Percentiles rank a stretch among this genome's conserved stretches.
Conservation (phyloP, 2,888 invertebrate species). For the Tiliacea aurago region DNA sequence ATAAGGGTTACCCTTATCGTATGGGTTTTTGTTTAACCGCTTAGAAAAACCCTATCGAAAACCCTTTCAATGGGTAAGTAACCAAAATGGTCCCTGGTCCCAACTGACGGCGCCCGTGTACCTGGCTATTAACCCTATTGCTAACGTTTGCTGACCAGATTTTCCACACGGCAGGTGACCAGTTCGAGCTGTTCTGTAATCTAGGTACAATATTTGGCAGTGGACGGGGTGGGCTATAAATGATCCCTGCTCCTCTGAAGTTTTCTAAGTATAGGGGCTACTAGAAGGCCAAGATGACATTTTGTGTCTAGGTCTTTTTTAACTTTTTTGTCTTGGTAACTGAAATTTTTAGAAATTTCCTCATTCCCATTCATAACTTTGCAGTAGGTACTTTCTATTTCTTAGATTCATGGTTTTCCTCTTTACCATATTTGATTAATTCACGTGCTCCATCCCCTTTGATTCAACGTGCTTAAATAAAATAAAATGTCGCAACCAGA, state of each 20-base stretch:
- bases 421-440: conserved; percentile 49
- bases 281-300: no score
- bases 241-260: no score
- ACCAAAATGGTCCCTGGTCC: no score
- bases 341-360: not conserved
- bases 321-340: not conserved
- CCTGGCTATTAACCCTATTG: not conserved
- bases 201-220: not conserved
- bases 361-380: not conserved
- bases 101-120: not conserved
- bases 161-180: not conserved
- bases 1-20: no score
- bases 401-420: conserved; percentile 11
- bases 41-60: no score
- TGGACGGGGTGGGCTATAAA: not conserved
- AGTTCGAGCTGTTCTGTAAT: not conserved
- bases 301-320: not conserved
- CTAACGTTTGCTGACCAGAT: not conserved
- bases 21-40: no score
- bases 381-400: not conserved
- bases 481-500: conserved; percentile 62
- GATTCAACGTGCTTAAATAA: conserved; percentile 55
- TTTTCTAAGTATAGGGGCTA: no score
- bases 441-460: conserved; percentile 37
- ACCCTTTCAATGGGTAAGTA: no score